Conservation (phyloP, 2,113 vertebrate genomes). For the Lepus americanus region DNA sequence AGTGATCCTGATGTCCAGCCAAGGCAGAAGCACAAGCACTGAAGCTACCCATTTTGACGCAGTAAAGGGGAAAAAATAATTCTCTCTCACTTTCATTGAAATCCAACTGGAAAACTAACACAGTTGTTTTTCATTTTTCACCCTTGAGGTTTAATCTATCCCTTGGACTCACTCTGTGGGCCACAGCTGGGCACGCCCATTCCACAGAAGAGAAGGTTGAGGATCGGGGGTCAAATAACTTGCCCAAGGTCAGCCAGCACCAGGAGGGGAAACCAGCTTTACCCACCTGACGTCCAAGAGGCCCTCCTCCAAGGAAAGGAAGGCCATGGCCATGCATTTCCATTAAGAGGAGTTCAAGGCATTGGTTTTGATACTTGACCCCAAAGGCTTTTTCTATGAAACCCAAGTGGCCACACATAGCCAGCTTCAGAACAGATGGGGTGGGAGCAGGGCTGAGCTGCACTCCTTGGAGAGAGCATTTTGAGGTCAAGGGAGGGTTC, state of each 20-base stretch:
- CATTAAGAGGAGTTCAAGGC: not conserved
- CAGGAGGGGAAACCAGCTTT: not conserved
- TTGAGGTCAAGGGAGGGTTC: not conserved
- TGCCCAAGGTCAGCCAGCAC: not conserved
- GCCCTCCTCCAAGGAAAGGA: not conserved
- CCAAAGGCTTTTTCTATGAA: not conserved
- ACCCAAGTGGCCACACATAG: not conserved
- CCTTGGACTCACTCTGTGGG: not conserved
- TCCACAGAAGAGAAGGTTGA: not conserved
- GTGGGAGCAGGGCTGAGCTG: not conserved
- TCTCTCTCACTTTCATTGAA: not conserved
- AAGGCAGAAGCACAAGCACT: not conserved
- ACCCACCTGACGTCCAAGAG: not conserved
- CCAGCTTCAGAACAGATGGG: not conserved
- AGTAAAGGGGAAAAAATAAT: not conserved
- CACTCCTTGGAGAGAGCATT: not conserved
- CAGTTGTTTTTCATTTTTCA: not conserved
- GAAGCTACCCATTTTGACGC: not conserved
- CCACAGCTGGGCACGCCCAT: rapidly evolving
- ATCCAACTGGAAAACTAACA: not conserved
- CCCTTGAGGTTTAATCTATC: not conserved
- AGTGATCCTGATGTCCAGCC: not conserved
- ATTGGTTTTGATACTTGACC: not conserved
- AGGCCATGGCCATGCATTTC: not conserved
- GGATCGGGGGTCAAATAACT: not conserved